Evolutionary conservation across 30 jellyfish, hydroid and myxozoan species (phyloP), one percentile per base, ranked within the genome.

Genomic region (Aurelia coerulea): DNA sequence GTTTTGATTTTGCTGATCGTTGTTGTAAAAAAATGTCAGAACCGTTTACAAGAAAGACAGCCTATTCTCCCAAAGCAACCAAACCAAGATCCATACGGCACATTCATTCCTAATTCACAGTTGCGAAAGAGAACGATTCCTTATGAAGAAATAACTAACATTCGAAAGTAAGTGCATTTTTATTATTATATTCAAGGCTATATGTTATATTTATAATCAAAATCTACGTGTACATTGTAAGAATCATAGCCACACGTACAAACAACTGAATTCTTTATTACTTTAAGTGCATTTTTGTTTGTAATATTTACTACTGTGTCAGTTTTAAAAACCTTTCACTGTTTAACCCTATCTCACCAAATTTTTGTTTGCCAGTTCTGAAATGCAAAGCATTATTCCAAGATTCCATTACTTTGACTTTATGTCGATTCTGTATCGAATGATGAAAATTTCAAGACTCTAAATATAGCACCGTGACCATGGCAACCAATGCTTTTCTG

Each of bases 61-160:
- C 33, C 18, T 11, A n/a, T 62, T 62, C 34, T 62, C 34, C 29
- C 34, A 18, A 18, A n/a, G 10, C 34, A 29, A 9, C 34, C 34
- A 29, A 62, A 62, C 51, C 51, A 39, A 39, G 51, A 39, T 39
- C 51, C 51, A 39, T 79, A 64, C 49, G 79, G 79, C 2, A 66
- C 89, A 31, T 79, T 79, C 31, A 17, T 66, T 5, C 69, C 80
- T 13, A 42, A 65, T 18, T 42, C 75, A 11, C 50, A 19, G 9
- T 18, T 65, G 37, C 75, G 75, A 65, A 35, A 65, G 60, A 76
- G 41, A 33, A 19, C 51, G 29, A 76, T 76, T n/a, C 74, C 74
- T 1, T 76, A 3, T 76, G 74, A 54, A 31, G 86, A 76, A 64
- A 76, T 76, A 15, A 59, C 58, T 19, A 31, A 76, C 35, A 19